Percentiles rank a stretch among this genome's conserved stretches.
phyloP scores from a whole-genome alignment of 2,888 invertebrate genomes.

The Melieria omissa region DNA sequence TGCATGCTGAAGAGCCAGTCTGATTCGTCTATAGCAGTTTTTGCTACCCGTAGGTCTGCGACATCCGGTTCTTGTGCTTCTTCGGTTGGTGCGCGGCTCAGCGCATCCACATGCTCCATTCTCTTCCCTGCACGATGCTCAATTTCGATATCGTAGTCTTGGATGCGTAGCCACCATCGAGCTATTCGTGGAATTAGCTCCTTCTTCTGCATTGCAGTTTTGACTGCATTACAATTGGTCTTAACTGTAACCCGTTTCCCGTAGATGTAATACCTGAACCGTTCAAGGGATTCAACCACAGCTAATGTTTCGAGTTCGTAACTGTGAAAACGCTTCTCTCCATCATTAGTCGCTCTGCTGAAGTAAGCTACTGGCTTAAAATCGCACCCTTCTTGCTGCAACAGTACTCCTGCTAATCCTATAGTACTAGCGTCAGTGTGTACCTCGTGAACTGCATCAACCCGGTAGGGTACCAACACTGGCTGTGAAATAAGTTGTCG shows the following conservation, averaged over 20 bases:
- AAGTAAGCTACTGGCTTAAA: conserved; percentile 1
- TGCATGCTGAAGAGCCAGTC: conserved; percentile 18
- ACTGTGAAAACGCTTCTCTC: conserved; percentile 2
- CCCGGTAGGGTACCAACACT: conserved; percentile 30
- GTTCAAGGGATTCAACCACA: conserved; percentile 32
- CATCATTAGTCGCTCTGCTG: background rate
- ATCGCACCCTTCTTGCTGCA: background rate
- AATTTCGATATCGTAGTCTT: conserved; percentile 13
- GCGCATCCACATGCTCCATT: conserved; percentile 34
- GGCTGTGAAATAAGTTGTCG: conserved; percentile 21
- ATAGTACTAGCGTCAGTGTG: background rate
- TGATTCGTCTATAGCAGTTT: background rate
- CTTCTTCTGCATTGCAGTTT: background rate
- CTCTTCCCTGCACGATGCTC: conserved; percentile 26
- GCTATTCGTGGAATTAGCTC: conserved; percentile 4
- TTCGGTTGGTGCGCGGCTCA: conserved; percentile 31
- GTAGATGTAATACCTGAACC: background rate
- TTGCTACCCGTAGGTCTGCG: background rate
- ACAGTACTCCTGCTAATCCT: conserved; percentile 1
- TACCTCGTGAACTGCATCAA: conserved; percentile 19
- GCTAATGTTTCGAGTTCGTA: conserved; percentile 32
- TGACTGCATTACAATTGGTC: conserved; percentile 1
- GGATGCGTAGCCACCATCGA: conserved; percentile 10
- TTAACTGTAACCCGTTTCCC: background rate
- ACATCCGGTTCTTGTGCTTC: background rate